Evolutionary conservation across 2,797 vertebrate species (phyloP).

Genomic region (Podarcis lilfordi): DNA sequence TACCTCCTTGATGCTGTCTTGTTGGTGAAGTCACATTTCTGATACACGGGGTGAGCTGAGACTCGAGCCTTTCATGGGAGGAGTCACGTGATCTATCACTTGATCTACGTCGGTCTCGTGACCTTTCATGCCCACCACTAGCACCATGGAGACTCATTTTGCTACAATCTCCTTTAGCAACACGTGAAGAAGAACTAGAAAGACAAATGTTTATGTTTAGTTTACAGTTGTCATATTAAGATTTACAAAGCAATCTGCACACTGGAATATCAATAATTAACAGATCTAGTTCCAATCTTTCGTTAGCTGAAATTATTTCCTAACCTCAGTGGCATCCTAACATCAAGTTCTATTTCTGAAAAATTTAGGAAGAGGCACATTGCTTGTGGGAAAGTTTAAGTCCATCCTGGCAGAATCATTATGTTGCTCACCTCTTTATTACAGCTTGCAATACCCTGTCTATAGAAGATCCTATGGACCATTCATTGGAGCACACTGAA

Average conservation of each 20-base stretch:
- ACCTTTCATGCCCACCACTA: conserved; percentile 91
- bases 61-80: conserved; percentile 94
- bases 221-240: background rate
- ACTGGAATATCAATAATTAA: background rate
- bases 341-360: background rate
- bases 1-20: conserved; percentile 92
- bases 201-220: conserved; percentile 41
- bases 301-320: background rate
- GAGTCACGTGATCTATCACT: conserved; percentile 97
- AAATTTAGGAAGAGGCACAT: background rate
- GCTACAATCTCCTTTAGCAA: conserved; percentile 83
- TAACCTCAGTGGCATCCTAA: background rate
- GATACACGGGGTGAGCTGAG: conserved; percentile 97
- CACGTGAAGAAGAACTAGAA: conserved; percentile 84
- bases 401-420: background rate
- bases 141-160: conserved; percentile 97
- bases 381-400: background rate
- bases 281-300: background rate
- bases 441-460: background rate
- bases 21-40: conserved; percentile 98
- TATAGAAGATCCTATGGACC: background rate
- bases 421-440: background rate
- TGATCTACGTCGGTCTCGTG: conserved; percentile 94
- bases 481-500: background rate
- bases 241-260: background rate